These are phyloP conservation scores for Sussaba pulchella DNA, from an alignment of 2,888 invertebrate genomes.

Conservation along the genomic window DNA sequence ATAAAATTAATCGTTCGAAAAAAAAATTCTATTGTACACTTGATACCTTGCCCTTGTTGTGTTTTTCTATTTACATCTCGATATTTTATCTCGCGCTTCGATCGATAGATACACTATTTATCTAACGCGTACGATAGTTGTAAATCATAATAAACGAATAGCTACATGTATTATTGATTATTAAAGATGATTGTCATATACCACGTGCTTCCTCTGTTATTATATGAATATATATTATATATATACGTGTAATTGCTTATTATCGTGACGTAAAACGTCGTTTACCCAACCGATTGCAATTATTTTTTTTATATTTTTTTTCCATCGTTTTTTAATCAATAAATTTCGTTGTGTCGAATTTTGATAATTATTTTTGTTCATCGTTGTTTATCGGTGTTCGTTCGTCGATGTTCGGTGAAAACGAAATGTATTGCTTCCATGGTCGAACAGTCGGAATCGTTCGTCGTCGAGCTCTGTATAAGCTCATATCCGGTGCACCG, in stretches of 20 bases:
- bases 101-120: conserved; percentile 78
- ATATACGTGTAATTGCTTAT: conserved; percentile 38
- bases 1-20: conserved; percentile 79
- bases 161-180: conserved; percentile 52
- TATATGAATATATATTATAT: conserved; percentile 21
- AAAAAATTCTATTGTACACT: conserved; percentile 78
- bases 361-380: not conserved
- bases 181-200: conserved; percentile 39
- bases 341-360: conserved; percentile 59
- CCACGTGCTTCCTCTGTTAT: conserved; percentile 30
- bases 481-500: conserved; percentile 15
- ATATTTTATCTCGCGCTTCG: conserved; percentile 83
- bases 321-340: conserved; percentile 27
- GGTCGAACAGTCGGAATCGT: conserved; percentile 29
- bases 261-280: conserved; percentile 6
- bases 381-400: not conserved
- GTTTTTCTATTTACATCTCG: conserved; percentile 80
- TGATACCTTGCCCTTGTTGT: conserved; percentile 82
- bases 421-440: not conserved
- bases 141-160: conserved; percentile 47
- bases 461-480: conserved; percentile 28
- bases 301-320: not conserved
- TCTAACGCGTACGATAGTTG: conserved; percentile 70
- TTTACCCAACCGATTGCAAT: conserved; percentile 52
- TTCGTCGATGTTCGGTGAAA: not conserved